A percentile compares a stretch with the other conserved stretches of the same genome.
These are phyloP conservation scores for Drosophila dunni DNA, from an alignment of 1,140 invertebrate genomes.

Conservation along the genomic window DNA sequence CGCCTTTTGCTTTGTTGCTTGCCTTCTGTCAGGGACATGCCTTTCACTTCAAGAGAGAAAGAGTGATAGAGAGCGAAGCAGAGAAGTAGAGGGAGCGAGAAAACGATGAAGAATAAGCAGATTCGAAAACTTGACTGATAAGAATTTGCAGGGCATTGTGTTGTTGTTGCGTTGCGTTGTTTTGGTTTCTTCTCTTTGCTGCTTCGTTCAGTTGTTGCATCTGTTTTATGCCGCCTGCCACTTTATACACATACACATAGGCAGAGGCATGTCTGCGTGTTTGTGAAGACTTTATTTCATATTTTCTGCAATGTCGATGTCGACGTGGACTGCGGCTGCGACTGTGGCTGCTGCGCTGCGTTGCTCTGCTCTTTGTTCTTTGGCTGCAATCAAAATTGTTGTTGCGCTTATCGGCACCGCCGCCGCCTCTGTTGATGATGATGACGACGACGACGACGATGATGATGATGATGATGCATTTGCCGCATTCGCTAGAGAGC, in stretches of 20 bases:
- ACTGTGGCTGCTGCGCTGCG: neutral
- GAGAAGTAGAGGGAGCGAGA: neutral
- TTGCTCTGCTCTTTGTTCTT: constrained; percentile 47
- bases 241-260: constrained; percentile 24
- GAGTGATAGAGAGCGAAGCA: neutral
- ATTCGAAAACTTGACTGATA: constrained; percentile 62
- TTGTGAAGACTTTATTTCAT: constrained; percentile 28
- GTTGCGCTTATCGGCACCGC: constrained; percentile 22
- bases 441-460: constrained; percentile 15
- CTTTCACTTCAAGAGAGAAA: constrained; percentile 34
- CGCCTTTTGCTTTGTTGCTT: constrained; percentile 20
- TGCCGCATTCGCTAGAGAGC: constrained; percentile 3
- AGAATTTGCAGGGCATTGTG: constrained; percentile 39
- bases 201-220: constrained; percentile 53
- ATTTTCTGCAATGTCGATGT: constrained; percentile 14
- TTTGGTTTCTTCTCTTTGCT: constrained; percentile 18
- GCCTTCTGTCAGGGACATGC: constrained; percentile 16
- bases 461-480: constrained; percentile 25
- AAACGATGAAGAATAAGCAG: neutral
- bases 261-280: neutral
- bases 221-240: constrained; percentile 57
- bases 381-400: constrained; percentile 46
- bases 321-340: constrained; percentile 9
- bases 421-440: constrained; percentile 14
- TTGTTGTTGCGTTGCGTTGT: constrained; percentile 2